Base-by-base conservation (phyloP, 2,888 invertebrate genomes). In the Meteorus colon region DNA sequence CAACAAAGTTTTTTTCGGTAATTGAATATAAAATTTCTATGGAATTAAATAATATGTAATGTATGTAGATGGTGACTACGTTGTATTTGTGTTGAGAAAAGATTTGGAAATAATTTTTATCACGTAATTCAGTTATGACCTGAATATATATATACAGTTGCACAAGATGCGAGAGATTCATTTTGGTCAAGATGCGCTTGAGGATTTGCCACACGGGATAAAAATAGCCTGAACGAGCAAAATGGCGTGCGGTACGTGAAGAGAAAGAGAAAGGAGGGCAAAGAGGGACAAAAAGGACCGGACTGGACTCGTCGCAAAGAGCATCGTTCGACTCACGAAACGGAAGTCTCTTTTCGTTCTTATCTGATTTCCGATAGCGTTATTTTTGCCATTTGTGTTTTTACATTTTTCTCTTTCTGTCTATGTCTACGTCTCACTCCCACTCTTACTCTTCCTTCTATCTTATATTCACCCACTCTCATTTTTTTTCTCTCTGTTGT, bases 321-420 rank as follows among this genome's bases (percentile, higher is more conserved):
- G 68, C 71, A 74, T 76, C 74, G 75, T 76, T 19, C 37, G 65
- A 65, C 37, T 65, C 77, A 74, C 73, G 60, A 72, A 69, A 76
- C 78, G 79, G 69, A 78, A 72, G 75, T 79, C 75, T 69, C 73
- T 51, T 24, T 67, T 68, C 65, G 62, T 74, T 76, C 73, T 51
- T 76, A 45, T 68, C 66, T 70, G 68, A 68, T 73, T 76, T 74
- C 63, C 68, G 62, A 68, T 68, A 69, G 63, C 41, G 69, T 69
- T 48, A 62, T 69, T 79, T 71, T 67, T 70, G 27, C 41, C 27
- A 29, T 63, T 71, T 68, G 45, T 55, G 27, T 37, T 65, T 67
- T 59, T 63, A 29, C 66, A 63, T 69, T 59, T 65, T 62, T 34
- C 12, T 65, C 62, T 60, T 66, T 62, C 34, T 60, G 34, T 74